These are phyloP conservation scores for Bombylius discolor DNA, from an alignment of 2,888 invertebrate species.

Conservation along the genomic window DNA sequence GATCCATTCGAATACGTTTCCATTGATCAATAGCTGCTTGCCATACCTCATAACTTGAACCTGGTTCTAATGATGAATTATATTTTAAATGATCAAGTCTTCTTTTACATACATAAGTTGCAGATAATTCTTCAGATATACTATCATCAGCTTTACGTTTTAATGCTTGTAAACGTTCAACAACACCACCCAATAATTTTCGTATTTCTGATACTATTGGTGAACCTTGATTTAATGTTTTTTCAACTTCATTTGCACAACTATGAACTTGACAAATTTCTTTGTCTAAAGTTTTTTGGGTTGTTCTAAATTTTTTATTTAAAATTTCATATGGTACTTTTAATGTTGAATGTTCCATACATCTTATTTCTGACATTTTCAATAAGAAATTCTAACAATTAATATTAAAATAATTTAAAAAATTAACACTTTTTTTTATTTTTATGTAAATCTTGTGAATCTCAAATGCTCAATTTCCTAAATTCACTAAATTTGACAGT, in stretches of 20 bases:
- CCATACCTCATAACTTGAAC: constrained; percentile 25
- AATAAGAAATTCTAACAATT: too few species aligned
- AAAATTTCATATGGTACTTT: constrained; percentile 97
- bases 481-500: too few species aligned
- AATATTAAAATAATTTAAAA: too few species aligned
- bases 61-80: constrained; percentile 26
- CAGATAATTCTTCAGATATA: constrained; percentile 79
- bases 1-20: constrained; percentile 60
- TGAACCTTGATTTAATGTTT: constrained; percentile 18
- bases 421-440: too few species aligned
- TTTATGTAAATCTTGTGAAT: too few species aligned
- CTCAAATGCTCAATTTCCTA: too few species aligned
- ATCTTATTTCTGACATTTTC: constrained; percentile 81
- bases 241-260: constrained; percentile 54
- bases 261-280: constrained; percentile 82
- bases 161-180: constrained; percentile 75
- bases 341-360: constrained; percentile 88
- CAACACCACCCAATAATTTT: constrained; percentile 72
- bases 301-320: constrained; percentile 91
- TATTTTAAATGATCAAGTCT: constrained; percentile 75
- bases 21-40: constrained; percentile 33
- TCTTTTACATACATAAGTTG: constrained; percentile 81
- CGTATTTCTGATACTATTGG: constrained; percentile 56
- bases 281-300: constrained; percentile 87
- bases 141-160: constrained; percentile 93